Base-by-base conservation (phyloP, 2,888 invertebrate species). In the Dermolepida albohirtum region DNA sequence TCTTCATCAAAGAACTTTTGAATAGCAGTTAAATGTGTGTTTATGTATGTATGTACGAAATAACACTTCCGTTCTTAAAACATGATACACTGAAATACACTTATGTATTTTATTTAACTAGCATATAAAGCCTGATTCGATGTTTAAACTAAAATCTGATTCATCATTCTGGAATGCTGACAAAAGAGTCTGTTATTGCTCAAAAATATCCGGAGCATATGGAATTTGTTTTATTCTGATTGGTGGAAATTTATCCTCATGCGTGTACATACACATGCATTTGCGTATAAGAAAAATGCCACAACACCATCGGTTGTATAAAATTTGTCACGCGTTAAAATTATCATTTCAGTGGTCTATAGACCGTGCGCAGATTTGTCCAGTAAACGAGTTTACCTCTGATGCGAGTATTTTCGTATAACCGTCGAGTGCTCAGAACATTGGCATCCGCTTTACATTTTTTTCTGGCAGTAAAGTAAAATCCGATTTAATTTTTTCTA, bases 361-460 rank as follows among this genome's bases (percentile, higher is more conserved):
- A n/a, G n/a, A n/a, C 22, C 27, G 57, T 44, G 57, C 43, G 44
- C 59, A 34, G 47, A 47, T 47, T 47, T 34, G 47, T 47, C 16
- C n/a, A 14, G 16, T 34, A 29, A 29, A 14, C 11, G 29, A 17
- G 16, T 16, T 34, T 34, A 52, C 12, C 22, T 40, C 34, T 34
- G 34, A 34, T 34, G 34, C 8, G 34, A 34, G 34, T 34, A 34
- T 34, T 34, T 34, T 34, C 34, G 34, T 43, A 16, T 2, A 47
- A 10, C 1, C 47, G 59, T 1, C 6, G 29, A 59, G 12, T 8
- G 29, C 22, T 59, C 47, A 44, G 44, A 47, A 29, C 27, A 47
- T 49, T 62, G 59, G 47, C 34, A 62, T 47, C 29, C 59, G 47
- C 11, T 14, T 62, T 39, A 29, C 47, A 14, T 62, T 47, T 62